Base-by-base conservation (phyloP, 2,113 vertebrate genomes). In the Trochalopteron elliotii region DNA sequence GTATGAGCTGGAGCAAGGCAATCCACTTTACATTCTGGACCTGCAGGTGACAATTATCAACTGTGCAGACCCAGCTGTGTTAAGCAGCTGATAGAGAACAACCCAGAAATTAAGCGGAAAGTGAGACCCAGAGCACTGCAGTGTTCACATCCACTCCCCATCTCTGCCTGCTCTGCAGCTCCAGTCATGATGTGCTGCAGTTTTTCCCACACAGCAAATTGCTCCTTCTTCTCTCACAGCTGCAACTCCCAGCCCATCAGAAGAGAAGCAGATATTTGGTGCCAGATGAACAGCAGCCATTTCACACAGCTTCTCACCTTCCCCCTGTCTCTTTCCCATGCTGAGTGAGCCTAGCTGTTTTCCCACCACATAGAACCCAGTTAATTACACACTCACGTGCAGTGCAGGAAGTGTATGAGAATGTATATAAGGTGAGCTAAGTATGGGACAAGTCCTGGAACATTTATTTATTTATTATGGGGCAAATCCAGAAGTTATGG, bases 371-470 rank as follows among this genome's bases (percentile, higher is more conserved):
- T 4, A 64, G 64, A 57, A 31, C 42, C 3, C 45, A 57, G 13
- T 5, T 67, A 31, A n/a, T 57, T n/a, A 57, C 1, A 63, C 6
- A 30, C 24, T 65, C 40, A 18, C 0, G 0, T 21, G 14, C 21
- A 65, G 15, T 13, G 25, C 25, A 60, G 39, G 31, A 81, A 83
- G 25, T 7, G 18, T 33, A 35, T 19, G 64, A 57, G 44, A 86
- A 40, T 13, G 12, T 37, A 59, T 59, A 5, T 35, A 60, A 37
- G 17, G 17, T 31, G 47, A 92, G 37, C 13, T 18, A 57, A 72
- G 25, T 25, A 60, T 7, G 15, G 20, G 52, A 57, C 24, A 71
- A 53, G 7, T 40, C 39, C 52, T 67, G 40, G 11, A 65, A 52
- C 5, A 45, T 12, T 52, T 25, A 16, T 22, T 65, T 37, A 18